These are phyloP conservation scores for Gnathonemus longibarbis DNA, from an alignment of 2,113 vertebrate genomes.

Conservation along the genomic window DNA sequence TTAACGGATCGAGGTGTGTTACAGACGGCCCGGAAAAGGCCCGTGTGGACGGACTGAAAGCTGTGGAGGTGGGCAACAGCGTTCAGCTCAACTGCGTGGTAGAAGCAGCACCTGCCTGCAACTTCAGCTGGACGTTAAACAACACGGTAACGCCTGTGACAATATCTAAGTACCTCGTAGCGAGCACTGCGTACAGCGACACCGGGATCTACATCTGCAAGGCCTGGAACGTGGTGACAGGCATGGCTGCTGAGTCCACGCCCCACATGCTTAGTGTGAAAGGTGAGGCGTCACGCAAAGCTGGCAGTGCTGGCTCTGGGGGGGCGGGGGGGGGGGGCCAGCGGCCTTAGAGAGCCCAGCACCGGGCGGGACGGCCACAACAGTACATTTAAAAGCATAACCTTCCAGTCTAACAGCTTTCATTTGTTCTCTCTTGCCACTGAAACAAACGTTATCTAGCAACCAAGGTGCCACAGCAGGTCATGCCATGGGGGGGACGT, in stretches of 20 bases:
- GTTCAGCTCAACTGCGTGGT: conserved; percentile 33
- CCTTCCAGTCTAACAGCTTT: background rate
- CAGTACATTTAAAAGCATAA: background rate
- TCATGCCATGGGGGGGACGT: background rate
- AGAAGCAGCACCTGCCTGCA: conserved; percentile 36
- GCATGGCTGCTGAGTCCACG: fast-evolving
- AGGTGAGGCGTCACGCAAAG: conserved; percentile 36
- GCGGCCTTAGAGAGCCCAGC: background rate
- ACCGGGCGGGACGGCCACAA: background rate
- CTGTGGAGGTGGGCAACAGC: fast-evolving
- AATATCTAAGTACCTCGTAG: fast-evolving
- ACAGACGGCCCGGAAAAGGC: conserved; percentile 52
- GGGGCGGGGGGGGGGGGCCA: background rate
- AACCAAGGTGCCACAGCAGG: background rate
- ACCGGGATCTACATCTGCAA: conserved; percentile 50
- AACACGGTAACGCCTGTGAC: fast-evolving
- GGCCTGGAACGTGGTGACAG: conserved; percentile 45
- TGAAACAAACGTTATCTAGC: background rate
- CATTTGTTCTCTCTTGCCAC: background rate
- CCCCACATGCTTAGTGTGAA: conserved; percentile 40
- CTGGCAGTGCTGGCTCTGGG: background rate
- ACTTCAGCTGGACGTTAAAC: conserved; percentile 55
- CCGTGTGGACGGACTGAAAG: fast-evolving
- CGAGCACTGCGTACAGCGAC: background rate
- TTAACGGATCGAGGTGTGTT: background rate